Percentiles rank a stretch among this genome's conserved stretches.
Evolutionary conservation across 2,888 invertebrate species (phyloP).

Genomic region (Hedya salicella): DNA sequence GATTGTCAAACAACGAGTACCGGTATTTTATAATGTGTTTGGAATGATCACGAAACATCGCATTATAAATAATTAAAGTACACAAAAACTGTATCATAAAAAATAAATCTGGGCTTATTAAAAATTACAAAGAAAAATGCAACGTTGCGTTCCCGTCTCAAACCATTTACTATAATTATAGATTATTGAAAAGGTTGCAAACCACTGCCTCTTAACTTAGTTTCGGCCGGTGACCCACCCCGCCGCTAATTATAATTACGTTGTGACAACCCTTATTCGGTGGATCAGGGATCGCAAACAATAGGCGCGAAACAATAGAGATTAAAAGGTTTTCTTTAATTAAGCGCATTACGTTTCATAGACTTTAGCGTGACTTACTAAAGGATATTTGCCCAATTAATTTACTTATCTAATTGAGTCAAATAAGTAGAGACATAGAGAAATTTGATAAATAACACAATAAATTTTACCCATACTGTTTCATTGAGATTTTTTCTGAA

Average conservation of each 20-base stretch:
- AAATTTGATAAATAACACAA: background rate
- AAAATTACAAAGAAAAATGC: too few species aligned
- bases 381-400: conserved; percentile 19
- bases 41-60: too few species aligned
- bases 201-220: conserved; percentile 23
- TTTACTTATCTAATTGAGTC: conserved; percentile 4
- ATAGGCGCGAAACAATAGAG: conserved; percentile 31
- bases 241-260: conserved; percentile 38
- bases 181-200: conserved; percentile 23
- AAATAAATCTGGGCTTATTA: too few species aligned
- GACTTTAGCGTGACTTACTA: conserved; percentile 23
- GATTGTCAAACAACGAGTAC: too few species aligned
- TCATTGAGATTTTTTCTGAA: too few species aligned
- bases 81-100: too few species aligned
- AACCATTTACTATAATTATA: too few species aligned
- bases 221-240: background rate
- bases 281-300: conserved; percentile 37
- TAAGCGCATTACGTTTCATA: conserved; percentile 35
- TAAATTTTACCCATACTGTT: too few species aligned
- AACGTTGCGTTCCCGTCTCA: too few species aligned
- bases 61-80: too few species aligned
- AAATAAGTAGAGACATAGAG: background rate
- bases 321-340: conserved; percentile 40
- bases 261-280: conserved; percentile 27
- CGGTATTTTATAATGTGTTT: too few species aligned